These are phyloP conservation scores for Nycteola revayana DNA, from an alignment of 2,888 invertebrate genomes.

Conservation along the genomic window DNA sequence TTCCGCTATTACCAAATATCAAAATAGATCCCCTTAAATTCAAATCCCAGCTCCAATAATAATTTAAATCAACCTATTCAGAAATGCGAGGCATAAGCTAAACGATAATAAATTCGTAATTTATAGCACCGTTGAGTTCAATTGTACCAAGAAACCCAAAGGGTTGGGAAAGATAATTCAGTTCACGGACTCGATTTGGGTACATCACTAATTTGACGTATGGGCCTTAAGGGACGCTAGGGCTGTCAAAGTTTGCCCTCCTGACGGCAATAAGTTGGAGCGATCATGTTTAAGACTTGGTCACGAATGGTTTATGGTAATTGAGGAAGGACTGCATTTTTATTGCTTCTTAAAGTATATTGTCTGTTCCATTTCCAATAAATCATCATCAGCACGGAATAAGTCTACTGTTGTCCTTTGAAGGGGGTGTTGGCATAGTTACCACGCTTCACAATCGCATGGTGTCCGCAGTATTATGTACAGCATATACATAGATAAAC, in stretches of 20 bases:
- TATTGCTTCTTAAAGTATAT: no score
- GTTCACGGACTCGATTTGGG: conserved; percentile 35
- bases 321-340: no score
- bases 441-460: no score
- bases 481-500: no score
- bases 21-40: conserved; percentile 19
- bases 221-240: conserved; percentile 41
- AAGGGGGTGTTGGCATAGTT: no score
- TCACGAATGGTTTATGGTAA: no score
- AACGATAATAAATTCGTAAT: conserved; percentile 32
- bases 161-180: conserved; percentile 44
- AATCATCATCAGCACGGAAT: no score
- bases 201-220: conserved; percentile 60
- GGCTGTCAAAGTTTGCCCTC: conserved; percentile 36
- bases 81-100: conserved; percentile 23
- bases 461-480: no score
- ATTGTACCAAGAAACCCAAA: conserved; percentile 27
- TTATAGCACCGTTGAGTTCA: conserved; percentile 33
- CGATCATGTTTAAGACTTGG: no score
- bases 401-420: no score
- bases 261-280: conserved; percentile 4
- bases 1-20: no score
- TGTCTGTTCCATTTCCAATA: no score
- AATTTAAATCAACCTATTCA: conserved; percentile 23
- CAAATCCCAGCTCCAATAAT: conserved; percentile 3